phyloP scores from a whole-genome alignment of 2,888 invertebrate genomes.

The Sinohyriopsis cumingii region DNA sequence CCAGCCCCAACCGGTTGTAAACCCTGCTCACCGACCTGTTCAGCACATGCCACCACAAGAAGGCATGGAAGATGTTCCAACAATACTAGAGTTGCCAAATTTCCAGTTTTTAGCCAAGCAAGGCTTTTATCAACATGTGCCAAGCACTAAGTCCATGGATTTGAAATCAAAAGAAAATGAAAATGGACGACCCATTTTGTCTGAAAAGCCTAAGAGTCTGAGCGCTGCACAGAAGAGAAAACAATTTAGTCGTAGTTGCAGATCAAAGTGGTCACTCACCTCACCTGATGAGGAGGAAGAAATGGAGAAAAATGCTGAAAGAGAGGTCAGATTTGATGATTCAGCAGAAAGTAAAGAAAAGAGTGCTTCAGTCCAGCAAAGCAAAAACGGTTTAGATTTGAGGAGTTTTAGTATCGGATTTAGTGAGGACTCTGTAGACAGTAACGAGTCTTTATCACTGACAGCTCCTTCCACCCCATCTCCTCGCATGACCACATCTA shows the following conservation, averaged over 20 bases:
- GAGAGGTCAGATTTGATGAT: too few relatives aligned
- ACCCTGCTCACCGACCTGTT: not conserved
- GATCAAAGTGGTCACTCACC: slow-evolving; percentile 36
- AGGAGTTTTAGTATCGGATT: slow-evolving; percentile 35
- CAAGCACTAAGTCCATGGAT: not conserved
- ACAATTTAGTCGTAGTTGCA: slow-evolving; percentile 24
- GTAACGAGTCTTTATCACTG: slow-evolving; percentile 18
- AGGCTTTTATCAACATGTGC: slow-evolving; percentile 39
- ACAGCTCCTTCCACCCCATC: too few relatives aligned
- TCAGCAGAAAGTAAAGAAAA: not conserved
- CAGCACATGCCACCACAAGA: not conserved
- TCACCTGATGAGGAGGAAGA: slow-evolving; percentile 15
- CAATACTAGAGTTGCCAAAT: slow-evolving; percentile 35
- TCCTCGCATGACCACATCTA: too few relatives aligned
- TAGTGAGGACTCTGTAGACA: slow-evolving; percentile 31
- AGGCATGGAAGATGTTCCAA: slow-evolving; percentile 22
- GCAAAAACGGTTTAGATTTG: slow-evolving; percentile 20
- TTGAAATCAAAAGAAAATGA: not conserved
- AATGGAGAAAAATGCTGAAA: not conserved
- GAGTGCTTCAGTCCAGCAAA: slow-evolving; percentile 11
- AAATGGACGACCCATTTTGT: not conserved
- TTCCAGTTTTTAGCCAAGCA: slow-evolving; percentile 37
- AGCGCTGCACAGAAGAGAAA: slow-evolving; percentile 22
- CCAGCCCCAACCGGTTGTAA: slow-evolving; percentile 11
- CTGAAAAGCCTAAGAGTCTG: slow-evolving; percentile 4